Evolutionary conservation across 2,113 vertebrate genomes (phyloP).

Genomic region (Amphilophus citrinellus): DNA sequence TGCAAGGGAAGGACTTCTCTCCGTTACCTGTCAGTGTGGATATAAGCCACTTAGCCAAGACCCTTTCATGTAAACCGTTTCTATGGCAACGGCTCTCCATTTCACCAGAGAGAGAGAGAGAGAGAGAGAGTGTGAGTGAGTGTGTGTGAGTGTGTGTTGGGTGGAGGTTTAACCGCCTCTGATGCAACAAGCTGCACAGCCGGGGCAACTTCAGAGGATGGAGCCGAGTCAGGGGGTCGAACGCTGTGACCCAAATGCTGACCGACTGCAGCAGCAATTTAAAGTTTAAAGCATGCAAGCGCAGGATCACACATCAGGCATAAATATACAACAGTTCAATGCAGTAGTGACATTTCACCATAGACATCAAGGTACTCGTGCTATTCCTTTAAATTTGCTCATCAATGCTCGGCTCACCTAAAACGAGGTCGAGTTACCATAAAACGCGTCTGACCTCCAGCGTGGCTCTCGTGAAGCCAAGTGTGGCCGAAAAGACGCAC

Average conservation of each 20-base stretch:
- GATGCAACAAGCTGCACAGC: constrained; percentile 42
- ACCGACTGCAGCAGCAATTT: background rate
- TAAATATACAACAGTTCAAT: too few species aligned
- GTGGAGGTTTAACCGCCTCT: background rate
- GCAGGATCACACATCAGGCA: background rate
- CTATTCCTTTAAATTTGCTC: background rate
- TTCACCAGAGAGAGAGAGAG: background rate
- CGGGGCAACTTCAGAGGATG: constrained; percentile 11
- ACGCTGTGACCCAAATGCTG: background rate
- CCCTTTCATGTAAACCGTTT: constrained; percentile 72
- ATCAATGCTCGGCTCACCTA: background rate
- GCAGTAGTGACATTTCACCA: background rate
- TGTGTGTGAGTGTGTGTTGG: background rate
- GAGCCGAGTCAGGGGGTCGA: background rate
- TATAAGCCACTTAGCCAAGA: constrained; percentile 20
- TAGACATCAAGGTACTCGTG: background rate
- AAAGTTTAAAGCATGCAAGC: background rate
- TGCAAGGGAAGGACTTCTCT: constrained; percentile 14
- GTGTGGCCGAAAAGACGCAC: background rate
- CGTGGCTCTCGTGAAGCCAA: background rate
- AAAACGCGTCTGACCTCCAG: background rate
- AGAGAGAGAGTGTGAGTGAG: too few species aligned
- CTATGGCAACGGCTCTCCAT: constrained; percentile 66
- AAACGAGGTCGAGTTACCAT: too few species aligned
- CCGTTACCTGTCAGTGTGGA: constrained; percentile 21